Evolutionary conservation across 2,888 invertebrate species (phyloP), one percentile per base, ranked within the genome.

Genomic region (Harpalus rufipes): DNA sequence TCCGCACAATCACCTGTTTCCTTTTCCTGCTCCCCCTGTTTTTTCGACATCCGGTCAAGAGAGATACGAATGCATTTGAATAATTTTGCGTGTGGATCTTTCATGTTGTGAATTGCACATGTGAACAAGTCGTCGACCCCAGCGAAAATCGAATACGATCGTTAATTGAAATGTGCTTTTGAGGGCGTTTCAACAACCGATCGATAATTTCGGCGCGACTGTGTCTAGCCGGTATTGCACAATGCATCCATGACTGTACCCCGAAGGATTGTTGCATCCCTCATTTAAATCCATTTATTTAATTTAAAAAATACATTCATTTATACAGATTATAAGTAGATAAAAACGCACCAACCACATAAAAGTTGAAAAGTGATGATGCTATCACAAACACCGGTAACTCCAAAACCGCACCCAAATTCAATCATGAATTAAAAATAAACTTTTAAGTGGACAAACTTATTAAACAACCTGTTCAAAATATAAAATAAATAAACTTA

Each of bases 1-100:
- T 80, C 16, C 39, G 25, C 74, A 72, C 83, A 83, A 83, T 82
- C 82, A 82, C 76, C 61, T 76, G 83, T 83, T 83, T 83, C 83
- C 83, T 83, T 74, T 76, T 76, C 83, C 74, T 76, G 76, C 39
- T 58, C 78, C 56, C 56, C 32, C 51, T 72, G 56, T 72, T 82
- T 56, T 72, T 68, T 74, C 76, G 61, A 83, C 83, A 56, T 83
- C 83, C 83, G 83, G 83, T 76, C 83, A 41, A 41, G 41, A 21
- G 44, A 83, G 72, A 74, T 74, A 74, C 44, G 74, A 76, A 74
- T 59, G 32, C 18, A 83, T 83, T 76, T 82, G 58, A 82, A 81
- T 81, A 68, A 81, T 51, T 58, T 68, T 32, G 41, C 18, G 61
- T 18, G 12, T 10, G 7, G 12, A 61, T 21, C 8, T 65, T 21